These are phyloP conservation scores for Myiagra hebetior DNA, from an alignment of 2,113 vertebrate species.

Conservation along the genomic window DNA sequence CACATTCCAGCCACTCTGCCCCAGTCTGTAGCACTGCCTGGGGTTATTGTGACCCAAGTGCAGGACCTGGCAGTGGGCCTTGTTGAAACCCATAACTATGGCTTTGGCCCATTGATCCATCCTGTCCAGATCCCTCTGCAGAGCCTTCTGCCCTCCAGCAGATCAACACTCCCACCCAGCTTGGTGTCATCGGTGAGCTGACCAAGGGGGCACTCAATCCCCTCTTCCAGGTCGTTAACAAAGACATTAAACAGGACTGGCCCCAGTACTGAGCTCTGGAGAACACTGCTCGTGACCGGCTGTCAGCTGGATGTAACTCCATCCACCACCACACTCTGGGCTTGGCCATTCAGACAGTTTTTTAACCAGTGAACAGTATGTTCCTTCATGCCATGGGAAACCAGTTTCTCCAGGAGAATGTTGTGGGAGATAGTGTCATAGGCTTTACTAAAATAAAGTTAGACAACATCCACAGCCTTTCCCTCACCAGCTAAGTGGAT, in stretches of 20 bases:
- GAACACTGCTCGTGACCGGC: background rate
- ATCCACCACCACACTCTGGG: background rate
- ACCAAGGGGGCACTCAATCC: background rate
- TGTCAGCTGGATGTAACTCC: background rate
- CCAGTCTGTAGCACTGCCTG: fast-evolving
- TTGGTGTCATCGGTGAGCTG: background rate
- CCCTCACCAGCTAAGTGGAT: background rate
- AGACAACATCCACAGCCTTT: background rate
- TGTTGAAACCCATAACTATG: fast-evolving
- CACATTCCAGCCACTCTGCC: background rate
- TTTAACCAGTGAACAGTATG: background rate
- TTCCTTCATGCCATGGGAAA: background rate
- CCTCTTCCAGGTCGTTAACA: background rate
- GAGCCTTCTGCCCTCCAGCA: background rate
- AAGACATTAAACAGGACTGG: background rate
- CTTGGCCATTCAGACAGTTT: background rate
- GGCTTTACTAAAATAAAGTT: background rate
- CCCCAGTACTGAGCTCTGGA: background rate
- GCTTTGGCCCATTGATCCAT: background rate
- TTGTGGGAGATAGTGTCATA: background rate
- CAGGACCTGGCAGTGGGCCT: background rate
- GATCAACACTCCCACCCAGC: background rate
- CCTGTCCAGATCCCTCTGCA: background rate
- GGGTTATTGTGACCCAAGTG: background rate
- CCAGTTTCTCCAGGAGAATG: background rate